Evolutionary conservation across 2,888 invertebrate genomes (phyloP), one percentile per base, ranked within the genome.

Genomic region (Pyrocoelia pectoralis): DNA sequence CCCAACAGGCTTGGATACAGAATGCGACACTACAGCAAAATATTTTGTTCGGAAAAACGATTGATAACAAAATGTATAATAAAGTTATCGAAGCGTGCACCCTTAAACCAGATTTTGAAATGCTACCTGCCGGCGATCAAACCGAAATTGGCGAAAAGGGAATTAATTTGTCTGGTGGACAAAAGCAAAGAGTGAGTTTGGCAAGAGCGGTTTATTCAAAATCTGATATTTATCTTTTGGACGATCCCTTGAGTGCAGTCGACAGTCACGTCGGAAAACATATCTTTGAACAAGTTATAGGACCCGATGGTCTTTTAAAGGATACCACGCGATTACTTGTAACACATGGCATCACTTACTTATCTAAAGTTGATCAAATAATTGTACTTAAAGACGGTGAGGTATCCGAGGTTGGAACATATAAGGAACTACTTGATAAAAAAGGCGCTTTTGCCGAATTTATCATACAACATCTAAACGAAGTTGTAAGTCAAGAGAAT

Each of bases 61-160:
- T 89, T 50, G 89, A 95, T 74, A 86, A 88, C 60, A 83, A 83
- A 57, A 83, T 86, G 43, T 98, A 98, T 79, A 86, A 91, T 69
- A 86, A 87, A 58, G 90, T 97, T 0, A 86, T 99, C 33, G 91
- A 93, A 66, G 92, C 95, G 0, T 98, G 98, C 81, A 97, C 97
- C 1, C 84, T 99, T 56, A 89, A 87, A 71, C 88, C 94, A 0
- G 98, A 99, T 83, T 89, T 99, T 72, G 93, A 94, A 51, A 95
- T 98, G 83, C 82, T 99, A 40, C 94, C 95, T 0, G 97, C 92
- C n/a, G 97, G 98, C 0, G 98, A 99, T 83, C 87, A 89, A 77
- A 99, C 98, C 0, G 98, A 99, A 85, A 99, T 99, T 71, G 99
- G 99, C 65, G 98, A 99, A 82, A 98, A 98, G 83, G 94, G 94